A percentile compares a stretch with the other conserved stretches of the same genome.
Conservation (phyloP, 2,888 invertebrate genomes). For the Plemyria rubiginata region DNA sequence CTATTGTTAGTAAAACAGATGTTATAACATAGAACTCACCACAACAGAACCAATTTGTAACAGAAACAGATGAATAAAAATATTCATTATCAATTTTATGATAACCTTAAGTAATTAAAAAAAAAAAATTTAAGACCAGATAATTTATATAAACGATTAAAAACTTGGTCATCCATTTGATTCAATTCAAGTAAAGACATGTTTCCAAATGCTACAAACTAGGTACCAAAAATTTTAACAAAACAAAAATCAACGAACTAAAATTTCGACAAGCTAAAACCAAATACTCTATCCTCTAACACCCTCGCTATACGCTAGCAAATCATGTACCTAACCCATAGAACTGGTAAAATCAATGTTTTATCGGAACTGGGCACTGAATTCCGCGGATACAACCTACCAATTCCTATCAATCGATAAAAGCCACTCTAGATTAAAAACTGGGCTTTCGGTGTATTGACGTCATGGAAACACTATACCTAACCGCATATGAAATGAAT, state of each 20-base stretch:
- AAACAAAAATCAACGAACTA: no score
- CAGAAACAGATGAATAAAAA: neutral
- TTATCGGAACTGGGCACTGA: slow-evolving; percentile 57
- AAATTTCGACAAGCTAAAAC: no score
- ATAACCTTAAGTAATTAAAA: no score
- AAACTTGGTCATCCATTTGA: neutral
- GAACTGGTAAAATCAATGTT: slow-evolving; percentile 42
- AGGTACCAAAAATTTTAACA: no score
- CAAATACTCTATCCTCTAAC: no score
- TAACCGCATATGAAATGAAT: slow-evolving; percentile 41
- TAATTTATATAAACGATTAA: neutral
- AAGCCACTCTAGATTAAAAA: slow-evolving; percentile 67
- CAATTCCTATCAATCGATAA: slow-evolving; percentile 65
- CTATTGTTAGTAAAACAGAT: slow-evolving; percentile 29
- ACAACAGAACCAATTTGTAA: slow-evolving; percentile 4
- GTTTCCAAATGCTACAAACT: neutral
- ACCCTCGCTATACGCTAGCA: no score
- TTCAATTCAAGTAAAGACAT: neutral
- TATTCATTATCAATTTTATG: no score
- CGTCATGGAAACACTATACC: slow-evolving; percentile 53
- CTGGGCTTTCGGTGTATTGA: slow-evolving; percentile 47
- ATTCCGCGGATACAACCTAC: slow-evolving; percentile 50
- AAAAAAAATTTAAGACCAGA: no score
- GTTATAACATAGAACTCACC: slow-evolving; percentile 30
- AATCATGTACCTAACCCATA: slow-evolving; percentile 9